Conservation (phyloP, 2,888 invertebrate species). For the Ryuthela nishihirai region DNA sequence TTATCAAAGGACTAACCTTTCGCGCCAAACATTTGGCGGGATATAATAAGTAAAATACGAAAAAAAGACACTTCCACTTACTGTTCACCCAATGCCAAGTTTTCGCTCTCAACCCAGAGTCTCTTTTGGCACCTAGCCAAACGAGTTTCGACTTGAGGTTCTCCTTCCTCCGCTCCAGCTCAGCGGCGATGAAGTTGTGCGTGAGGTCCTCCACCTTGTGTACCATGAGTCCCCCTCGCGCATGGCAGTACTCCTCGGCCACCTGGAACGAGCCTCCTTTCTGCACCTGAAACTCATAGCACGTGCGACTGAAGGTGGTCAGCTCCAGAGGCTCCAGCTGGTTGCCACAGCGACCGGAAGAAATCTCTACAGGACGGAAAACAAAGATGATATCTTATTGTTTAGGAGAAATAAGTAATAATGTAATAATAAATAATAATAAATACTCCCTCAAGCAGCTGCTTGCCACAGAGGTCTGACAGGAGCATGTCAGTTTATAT, state of each 20-base stretch:
- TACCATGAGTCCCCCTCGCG: constrained; percentile 50
- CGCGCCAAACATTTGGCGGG: too few species aligned
- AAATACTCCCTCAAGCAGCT: too few species aligned
- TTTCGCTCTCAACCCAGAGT: constrained; percentile 48
- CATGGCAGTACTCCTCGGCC: constrained; percentile 68
- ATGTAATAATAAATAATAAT: too few species aligned
- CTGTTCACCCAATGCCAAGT: constrained; percentile 38
- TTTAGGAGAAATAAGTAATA: too few species aligned
- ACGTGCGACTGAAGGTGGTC: constrained; percentile 77
- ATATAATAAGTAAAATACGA: too few species aligned
- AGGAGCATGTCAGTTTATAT: too few species aligned
- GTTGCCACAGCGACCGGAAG: constrained; percentile 71
- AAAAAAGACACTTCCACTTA: too few species aligned
- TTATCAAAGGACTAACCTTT: too few species aligned
- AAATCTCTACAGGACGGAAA: constrained; percentile 74
- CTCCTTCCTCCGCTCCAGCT: constrained; percentile 41
- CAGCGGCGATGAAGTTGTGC: constrained; percentile 41
- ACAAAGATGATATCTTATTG: too few species aligned
- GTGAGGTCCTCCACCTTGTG: constrained; percentile 45
- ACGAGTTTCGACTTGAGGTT: constrained; percentile 57
- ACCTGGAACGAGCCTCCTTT: constrained; percentile 78
- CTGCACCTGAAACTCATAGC: constrained; percentile 81
- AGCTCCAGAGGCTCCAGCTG: constrained; percentile 67
- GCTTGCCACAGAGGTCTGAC: too few species aligned
- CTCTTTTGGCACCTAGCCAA: constrained; percentile 88